Evolutionary conservation across 1,140 invertebrate species (phyloP).

Genomic region (Eupeodes corollae): DNA sequence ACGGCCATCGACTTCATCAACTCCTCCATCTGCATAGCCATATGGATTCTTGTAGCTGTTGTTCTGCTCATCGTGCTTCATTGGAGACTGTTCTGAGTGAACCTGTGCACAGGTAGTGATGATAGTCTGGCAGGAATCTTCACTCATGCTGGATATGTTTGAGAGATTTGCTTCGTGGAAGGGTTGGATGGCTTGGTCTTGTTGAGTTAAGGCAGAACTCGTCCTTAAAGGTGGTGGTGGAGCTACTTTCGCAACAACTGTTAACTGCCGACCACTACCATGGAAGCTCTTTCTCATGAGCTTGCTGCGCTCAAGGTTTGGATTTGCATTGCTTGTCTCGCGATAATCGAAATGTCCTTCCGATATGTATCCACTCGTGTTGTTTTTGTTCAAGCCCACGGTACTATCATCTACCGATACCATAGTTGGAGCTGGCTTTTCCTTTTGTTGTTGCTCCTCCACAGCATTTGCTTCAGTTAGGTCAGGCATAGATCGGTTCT

Average conservation of each 20-base stretch:
- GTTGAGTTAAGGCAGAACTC: slow-evolving; percentile 49
- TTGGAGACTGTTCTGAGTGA: slow-evolving; percentile 62
- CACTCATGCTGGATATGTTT: slow-evolving; percentile 42
- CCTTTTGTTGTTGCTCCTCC: slow-evolving; percentile 35
- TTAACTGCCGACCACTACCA: slow-evolving; percentile 67
- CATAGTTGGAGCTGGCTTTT: slow-evolving; percentile 33
- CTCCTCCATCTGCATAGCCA: neutral
- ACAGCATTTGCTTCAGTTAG: slow-evolving; percentile 58
- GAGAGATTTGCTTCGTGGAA: slow-evolving; percentile 35
- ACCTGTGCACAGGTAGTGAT: slow-evolving; percentile 65
- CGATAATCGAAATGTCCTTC: slow-evolving; percentile 75
- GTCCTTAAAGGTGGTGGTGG: slow-evolving; percentile 75
- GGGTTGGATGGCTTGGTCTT: slow-evolving; percentile 12
- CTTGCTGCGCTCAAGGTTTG: slow-evolving; percentile 73
- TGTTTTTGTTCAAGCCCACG: slow-evolving; percentile 50
- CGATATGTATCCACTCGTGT: slow-evolving; percentile 69
- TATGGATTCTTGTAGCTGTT: neutral
- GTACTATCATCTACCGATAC: slow-evolving; percentile 62
- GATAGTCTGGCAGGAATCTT: slow-evolving; percentile 67
- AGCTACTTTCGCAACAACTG: slow-evolving; percentile 66
- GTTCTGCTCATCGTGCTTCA: slow-evolving; percentile 36
- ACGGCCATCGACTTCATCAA: slow-evolving; percentile 46
- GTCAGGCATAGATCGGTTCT: slow-evolving; percentile 86
- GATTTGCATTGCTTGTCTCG: slow-evolving; percentile 49
- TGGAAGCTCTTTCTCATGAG: slow-evolving; percentile 83